These are phyloP conservation scores for Magallana ariakensis DNA, from an alignment of 1,140 invertebrate genomes.

Conservation along the genomic window DNA sequence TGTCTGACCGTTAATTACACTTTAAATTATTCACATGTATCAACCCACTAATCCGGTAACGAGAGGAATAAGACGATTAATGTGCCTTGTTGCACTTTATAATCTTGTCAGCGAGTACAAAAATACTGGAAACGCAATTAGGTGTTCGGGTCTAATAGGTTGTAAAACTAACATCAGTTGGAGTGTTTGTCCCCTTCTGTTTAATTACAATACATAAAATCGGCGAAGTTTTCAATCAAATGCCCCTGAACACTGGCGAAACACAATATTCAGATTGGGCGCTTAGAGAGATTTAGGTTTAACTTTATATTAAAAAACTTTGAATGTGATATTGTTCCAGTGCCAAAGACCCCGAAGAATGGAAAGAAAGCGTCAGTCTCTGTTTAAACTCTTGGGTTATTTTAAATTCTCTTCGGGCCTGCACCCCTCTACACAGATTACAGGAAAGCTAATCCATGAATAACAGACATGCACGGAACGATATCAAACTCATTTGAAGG, in stretches of 20 bases:
- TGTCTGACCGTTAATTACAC: conserved; percentile 21
- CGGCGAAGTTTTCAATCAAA: background rate
- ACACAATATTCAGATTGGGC: conserved; percentile 12
- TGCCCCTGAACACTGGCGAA: background rate
- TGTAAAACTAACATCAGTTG: conserved; percentile 16
- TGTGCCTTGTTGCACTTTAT: conserved; percentile 1
- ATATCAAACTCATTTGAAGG: background rate
- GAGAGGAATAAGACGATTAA: conserved; percentile 19
- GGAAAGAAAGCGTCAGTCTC: background rate
- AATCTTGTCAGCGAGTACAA: background rate
- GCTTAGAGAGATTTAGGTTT: conserved; percentile 25
- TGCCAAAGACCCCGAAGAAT: background rate
- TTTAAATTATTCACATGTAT: conserved; percentile 22
- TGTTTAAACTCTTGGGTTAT: conserved; percentile 12
- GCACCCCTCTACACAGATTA: background rate
- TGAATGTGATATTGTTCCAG: conserved; percentile 11
- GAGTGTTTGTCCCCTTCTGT: background rate
- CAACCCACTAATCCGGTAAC: conserved; percentile 11
- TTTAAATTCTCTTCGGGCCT: background rate
- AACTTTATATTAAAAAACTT: conserved; percentile 28
- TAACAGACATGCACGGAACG: conserved; percentile 1
- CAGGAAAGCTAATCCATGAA: background rate
- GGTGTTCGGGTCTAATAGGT: background rate
- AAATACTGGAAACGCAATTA: conserved; percentile 16
- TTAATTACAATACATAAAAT: conserved; percentile 21